phyloP scores from a whole-genome alignment of 2,797 vertebrate species.

The Sebastes paucispinis region DNA sequence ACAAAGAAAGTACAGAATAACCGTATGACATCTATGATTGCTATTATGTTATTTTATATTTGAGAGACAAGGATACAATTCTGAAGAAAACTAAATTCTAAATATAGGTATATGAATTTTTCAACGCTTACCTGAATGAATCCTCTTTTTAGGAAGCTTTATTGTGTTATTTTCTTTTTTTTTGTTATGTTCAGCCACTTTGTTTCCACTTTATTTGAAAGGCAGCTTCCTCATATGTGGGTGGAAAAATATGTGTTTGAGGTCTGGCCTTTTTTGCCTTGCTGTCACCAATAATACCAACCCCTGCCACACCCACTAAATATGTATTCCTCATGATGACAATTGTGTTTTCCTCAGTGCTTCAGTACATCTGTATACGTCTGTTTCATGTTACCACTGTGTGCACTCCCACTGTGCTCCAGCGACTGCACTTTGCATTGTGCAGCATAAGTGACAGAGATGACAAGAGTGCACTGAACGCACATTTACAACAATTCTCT shows the following conservation, averaged over 20 bases:
- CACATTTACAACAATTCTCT: constrained; percentile 41
- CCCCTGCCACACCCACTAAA: background rate
- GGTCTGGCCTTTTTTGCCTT: background rate
- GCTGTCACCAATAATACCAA: background rate
- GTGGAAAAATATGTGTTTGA: background rate
- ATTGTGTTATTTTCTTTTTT: background rate
- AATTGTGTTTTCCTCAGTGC: background rate
- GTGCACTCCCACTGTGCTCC: background rate
- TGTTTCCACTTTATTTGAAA: background rate
- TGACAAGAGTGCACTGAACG: constrained; percentile 27
- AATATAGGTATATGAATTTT: background rate
- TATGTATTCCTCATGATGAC: background rate
- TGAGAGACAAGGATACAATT: background rate
- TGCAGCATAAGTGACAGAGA: constrained; percentile 23
- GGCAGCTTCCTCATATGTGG: background rate
- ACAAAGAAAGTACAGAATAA: background rate
- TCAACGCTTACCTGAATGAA: background rate
- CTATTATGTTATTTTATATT: background rate
- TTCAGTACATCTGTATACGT: background rate
- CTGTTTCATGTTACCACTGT: background rate
- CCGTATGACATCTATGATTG: background rate
- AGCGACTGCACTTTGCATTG: constrained; percentile 12
- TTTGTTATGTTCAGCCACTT: background rate
- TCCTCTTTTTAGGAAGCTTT: background rate
- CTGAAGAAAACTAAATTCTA: background rate